Conservation (phyloP, 2,113 vertebrate species). For the Nyctereutes procyonoides region DNA sequence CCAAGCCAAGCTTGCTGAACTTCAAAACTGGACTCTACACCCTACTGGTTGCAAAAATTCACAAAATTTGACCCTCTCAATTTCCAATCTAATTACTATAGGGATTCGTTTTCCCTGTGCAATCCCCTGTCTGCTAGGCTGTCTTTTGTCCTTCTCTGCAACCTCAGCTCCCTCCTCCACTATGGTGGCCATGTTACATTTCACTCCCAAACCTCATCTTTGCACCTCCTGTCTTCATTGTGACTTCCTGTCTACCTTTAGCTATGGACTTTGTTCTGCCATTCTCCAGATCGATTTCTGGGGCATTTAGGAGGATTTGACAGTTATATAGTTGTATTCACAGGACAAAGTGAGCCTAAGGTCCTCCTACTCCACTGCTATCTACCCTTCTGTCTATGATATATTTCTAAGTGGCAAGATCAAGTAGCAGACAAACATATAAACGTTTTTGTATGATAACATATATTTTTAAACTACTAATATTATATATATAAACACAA, state of each 20-base stretch:
- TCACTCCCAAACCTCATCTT: not conserved
- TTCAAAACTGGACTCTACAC: not conserved
- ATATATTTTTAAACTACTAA: not conserved
- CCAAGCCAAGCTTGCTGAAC: not conserved
- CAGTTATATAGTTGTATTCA: not conserved
- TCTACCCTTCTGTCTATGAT: not conserved
- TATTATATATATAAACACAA: not conserved
- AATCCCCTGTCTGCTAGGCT: not conserved
- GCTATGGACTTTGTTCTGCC: not conserved
- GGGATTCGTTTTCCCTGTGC: not conserved
- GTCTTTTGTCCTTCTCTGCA: not conserved
- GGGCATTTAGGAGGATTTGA: not conserved
- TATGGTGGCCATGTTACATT: not conserved
- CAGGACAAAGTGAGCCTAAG: not conserved
- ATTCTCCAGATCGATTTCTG: not conserved
- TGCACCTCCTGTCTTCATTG: not conserved
- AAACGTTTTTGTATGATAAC: not conserved
- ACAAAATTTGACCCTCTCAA: not conserved
- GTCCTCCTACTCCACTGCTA: not conserved
- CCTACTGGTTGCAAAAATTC: not conserved
- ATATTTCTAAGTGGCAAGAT: not conserved
- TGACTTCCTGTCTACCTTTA: not conserved
- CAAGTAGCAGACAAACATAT: conserved; percentile 3
- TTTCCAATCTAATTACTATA: not conserved
- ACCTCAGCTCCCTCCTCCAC: not conserved